Conservation (phyloP, 2,888 invertebrate genomes). For the Mimachlamys varia region DNA sequence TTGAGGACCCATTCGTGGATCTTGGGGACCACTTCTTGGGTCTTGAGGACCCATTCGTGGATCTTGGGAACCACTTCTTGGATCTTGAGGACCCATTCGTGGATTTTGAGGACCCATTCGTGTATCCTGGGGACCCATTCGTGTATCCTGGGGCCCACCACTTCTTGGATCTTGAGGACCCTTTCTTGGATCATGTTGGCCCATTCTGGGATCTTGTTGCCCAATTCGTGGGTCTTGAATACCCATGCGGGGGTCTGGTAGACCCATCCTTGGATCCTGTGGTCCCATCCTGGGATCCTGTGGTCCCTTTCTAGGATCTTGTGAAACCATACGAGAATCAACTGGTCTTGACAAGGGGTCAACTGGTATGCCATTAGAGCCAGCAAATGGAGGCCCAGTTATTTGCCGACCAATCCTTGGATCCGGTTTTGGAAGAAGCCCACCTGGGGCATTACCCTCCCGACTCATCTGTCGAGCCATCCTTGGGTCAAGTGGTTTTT, state of each 20-base stretch:
- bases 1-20: too few relatives aligned
- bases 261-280: slow-evolving; percentile 36
- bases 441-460: slow-evolving; percentile 41
- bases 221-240: slow-evolving; percentile 38
- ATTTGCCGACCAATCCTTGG: slow-evolving; percentile 49
- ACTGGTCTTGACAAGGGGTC: slow-evolving; percentile 42
- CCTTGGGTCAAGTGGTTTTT: slow-evolving; percentile 55
- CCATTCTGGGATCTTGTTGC: slow-evolving; percentile 44
- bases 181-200: slow-evolving; percentile 55
- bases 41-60: too few relatives aligned
- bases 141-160: slow-evolving; percentile 37
- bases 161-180: slow-evolving; percentile 45
- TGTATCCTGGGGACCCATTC: slow-evolving; percentile 51
- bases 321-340: slow-evolving; percentile 54
- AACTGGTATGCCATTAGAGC: slow-evolving; percentile 2
- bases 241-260: background rate
- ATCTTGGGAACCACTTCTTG: too few relatives aligned
- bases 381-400: background rate
- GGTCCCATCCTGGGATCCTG: slow-evolving; percentile 36
- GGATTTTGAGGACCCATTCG: slow-evolving; percentile 47
- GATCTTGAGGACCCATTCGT: too few relatives aligned
- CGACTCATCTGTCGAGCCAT: slow-evolving; percentile 52
- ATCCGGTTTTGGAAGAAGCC: slow-evolving; percentile 50
- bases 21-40: too few relatives aligned
- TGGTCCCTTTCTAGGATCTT: slow-evolving; percentile 40